Evolutionary conservation across 2,888 invertebrate species (phyloP), one percentile per base, ranked within the genome.

Genomic region (Agrochola lychnidis): DNA sequence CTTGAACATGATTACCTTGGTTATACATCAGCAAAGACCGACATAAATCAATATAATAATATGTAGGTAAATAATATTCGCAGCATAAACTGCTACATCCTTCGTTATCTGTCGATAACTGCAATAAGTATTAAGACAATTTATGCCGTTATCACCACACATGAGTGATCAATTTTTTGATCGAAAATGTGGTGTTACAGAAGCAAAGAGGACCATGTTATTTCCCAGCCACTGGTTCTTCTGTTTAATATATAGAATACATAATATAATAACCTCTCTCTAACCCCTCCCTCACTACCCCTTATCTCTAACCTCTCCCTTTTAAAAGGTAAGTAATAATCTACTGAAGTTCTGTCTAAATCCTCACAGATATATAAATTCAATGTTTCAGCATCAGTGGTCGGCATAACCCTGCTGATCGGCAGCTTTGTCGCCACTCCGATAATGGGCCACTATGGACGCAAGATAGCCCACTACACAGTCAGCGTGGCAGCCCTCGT

Each of bases 391-490:
- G 95, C 93, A 10, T 91, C 95, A 22, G 89, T 91, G 4, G 82
- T 92, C 12, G 92, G 94, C 1, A 81, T 94, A 30, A 91, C 92
- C 1, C 87, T 94, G 78, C 81, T 95, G 56, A 56, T 92, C 0
- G 95, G 95, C 22, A 93, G 91, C 79, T 91, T 94, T 76, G 68
- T 94, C 4, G 89, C 92, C 0, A 91, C 93, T 0, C 87, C 92
- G 3, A 87, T 97, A 56, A 97, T 97, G 95, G 97, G 97, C 75
- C 92, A 91, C 66, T 92, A 94, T 66, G 98, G 97, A 12, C 0
- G 94, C 97, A 69, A 96, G 95, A 85, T 89, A 4, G 95, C 97
- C 1, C 96, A 97, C 84, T 90, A 97, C 30, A 86, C 97, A 0
- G 92, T 96, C 64, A 95, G 96, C 74, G 89, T 97, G 14, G 94